These are phyloP conservation scores for Hippocampus mohnikei DNA, from an alignment of 2,113 vertebrate species.

Conservation along the genomic window DNA sequence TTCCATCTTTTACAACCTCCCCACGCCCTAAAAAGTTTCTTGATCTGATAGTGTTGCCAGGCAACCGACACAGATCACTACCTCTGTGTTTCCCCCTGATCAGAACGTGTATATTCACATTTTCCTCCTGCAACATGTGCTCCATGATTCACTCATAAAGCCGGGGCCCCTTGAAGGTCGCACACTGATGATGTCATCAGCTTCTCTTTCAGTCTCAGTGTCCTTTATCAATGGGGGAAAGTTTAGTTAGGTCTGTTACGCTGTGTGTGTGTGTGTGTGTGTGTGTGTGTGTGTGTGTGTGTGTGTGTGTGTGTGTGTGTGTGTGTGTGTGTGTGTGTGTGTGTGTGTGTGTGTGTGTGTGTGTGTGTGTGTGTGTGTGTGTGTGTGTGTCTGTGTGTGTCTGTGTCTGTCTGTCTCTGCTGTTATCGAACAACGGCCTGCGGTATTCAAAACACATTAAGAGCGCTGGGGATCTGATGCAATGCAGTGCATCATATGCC, in stretches of 20 bases:
- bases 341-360: no score
- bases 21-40: not conserved
- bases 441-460: constrained; percentile 16
- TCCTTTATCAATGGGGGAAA: constrained; percentile 1
- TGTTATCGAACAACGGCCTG: constrained; percentile 11
- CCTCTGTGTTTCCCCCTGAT: not conserved
- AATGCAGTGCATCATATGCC: constrained; percentile 33
- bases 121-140: not conserved
- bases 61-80: not conserved
- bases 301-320: no score
- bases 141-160: not conserved
- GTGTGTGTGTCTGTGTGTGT: not conserved
- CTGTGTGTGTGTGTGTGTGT: no score
- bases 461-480: constrained; percentile 26
- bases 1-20: not conserved
- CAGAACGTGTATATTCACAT: not conserved
- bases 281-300: no score
- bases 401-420: not conserved
- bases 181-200: constrained; percentile 38
- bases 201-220: not conserved
- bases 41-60: not conserved
- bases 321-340: not conserved
- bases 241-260: constrained; percentile 1
- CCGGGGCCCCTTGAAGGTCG: constrained; percentile 34
- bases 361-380: no score